A percentile compares a stretch with the other conserved stretches of the same genome.
Evolutionary conservation across 92 coral and sea anemone species (phyloP).

Genomic region (Scolanthus callimorphus): DNA sequence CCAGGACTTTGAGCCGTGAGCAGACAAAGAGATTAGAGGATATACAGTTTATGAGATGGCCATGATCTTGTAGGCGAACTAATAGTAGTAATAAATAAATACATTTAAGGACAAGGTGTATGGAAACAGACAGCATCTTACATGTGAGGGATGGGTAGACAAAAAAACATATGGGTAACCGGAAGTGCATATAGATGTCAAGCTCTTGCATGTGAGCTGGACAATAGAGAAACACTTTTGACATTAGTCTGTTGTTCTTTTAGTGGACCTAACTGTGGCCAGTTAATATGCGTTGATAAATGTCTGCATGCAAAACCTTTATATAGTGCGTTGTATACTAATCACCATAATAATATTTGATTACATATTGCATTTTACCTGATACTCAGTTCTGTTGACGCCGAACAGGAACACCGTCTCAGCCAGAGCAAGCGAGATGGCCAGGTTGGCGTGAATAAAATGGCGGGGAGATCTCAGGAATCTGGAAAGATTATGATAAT

Average conservation of each 20-base stretch:
- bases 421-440: slow-evolving; percentile 79
- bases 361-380: slow-evolving; percentile 25
- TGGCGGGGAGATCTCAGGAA: slow-evolving; percentile 70
- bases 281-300: too few relatives aligned
- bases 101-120: too few relatives aligned
- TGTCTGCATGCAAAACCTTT: too few relatives aligned
- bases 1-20: too few relatives aligned
- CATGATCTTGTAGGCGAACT: too few relatives aligned
- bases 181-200: not conserved
- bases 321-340: too few relatives aligned
- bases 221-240: too few relatives aligned
- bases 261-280: too few relatives aligned
- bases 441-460: slow-evolving; percentile 89
- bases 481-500: slow-evolving; percentile 23
- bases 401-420: slow-evolving; percentile 81
- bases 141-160: slow-evolving; percentile 52
- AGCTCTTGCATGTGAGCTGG: not conserved
- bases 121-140: slow-evolving; percentile 65
- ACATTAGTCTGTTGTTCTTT: too few relatives aligned
- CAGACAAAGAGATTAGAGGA: too few relatives aligned
- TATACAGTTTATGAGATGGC: too few relatives aligned
- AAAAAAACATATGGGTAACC: not conserved
- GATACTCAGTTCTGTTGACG: slow-evolving; percentile 53
- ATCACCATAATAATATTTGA: not conserved
- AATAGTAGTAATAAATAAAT: too few relatives aligned